Evolutionary conservation across 2,888 invertebrate species (phyloP).

Genomic region (Acronicta alni): DNA sequence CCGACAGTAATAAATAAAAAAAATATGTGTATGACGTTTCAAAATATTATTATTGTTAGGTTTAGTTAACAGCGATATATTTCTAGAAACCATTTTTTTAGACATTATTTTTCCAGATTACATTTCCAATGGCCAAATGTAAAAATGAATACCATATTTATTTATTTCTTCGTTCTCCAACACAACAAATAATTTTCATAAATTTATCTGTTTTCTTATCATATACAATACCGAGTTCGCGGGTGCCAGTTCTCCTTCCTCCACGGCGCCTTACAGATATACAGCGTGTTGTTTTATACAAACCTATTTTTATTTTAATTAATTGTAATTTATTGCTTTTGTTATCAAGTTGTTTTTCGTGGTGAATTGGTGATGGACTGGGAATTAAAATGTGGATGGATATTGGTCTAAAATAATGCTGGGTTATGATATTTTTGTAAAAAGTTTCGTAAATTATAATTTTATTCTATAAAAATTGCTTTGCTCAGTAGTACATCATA

Average conservation of each 20-base stretch:
- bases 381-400: too few species aligned
- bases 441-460: too few species aligned
- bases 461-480: too few species aligned
- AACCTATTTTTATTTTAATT: constrained; percentile 62
- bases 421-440: too few species aligned
- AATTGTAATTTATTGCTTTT: constrained; percentile 62
- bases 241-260: constrained; percentile 84
- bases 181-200: constrained; percentile 13
- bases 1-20: too few species aligned
- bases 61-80: too few species aligned
- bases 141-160: background rate
- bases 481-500: too few species aligned
- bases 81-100: too few species aligned
- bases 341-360: constrained; percentile 14
- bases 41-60: too few species aligned
- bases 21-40: too few species aligned
- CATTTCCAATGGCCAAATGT: too few species aligned
- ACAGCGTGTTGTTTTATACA: constrained; percentile 72
- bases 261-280: constrained; percentile 83
- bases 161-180: background rate
- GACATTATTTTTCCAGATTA: too few species aligned
- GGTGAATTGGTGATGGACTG: background rate
- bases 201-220: constrained; percentile 61
- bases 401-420: background rate
- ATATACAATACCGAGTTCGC: constrained; percentile 72